A percentile compares a stretch with the other conserved stretches of the same genome.
phyloP scores from a whole-genome alignment of 2,113 vertebrate species.

The Zootoca vivipara region DNA sequence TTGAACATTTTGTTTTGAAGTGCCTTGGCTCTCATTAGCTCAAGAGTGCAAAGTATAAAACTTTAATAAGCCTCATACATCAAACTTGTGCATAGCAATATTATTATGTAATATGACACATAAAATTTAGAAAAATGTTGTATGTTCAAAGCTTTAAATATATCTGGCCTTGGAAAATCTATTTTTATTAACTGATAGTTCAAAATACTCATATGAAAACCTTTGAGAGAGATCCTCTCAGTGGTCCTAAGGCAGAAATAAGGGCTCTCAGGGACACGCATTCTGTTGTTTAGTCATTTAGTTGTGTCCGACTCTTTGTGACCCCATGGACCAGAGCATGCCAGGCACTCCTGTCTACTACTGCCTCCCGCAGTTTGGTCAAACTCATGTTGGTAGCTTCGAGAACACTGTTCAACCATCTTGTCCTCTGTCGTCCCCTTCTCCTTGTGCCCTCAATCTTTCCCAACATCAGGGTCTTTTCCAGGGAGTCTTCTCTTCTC shows the following conservation, averaged over 20 bases:
- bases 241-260: not conserved
- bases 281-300: no score
- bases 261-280: not conserved
- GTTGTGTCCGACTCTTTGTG: no score
- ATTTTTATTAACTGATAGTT: not conserved
- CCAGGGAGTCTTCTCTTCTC: no score
- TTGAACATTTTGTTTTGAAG: conserved; percentile 63
- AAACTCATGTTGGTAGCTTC: no score
- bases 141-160: conserved; percentile 36
- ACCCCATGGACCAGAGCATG: no score
- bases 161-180: not conserved
- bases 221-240: not conserved
- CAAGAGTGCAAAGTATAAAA: conserved; percentile 46
- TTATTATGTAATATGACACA: conserved; percentile 34
- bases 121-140: conserved; percentile 14
- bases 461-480: no score
- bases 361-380: no score
- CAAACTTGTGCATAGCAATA: conserved; percentile 34
- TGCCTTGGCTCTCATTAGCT: conserved; percentile 54
- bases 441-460: no score
- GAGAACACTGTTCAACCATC: no score
- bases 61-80: conserved; percentile 53
- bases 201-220: not conserved
- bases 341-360: no score
- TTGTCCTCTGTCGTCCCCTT: no score